These are phyloP conservation scores for Champsocephalus gunnari DNA, from an alignment of 2,797 vertebrate genomes.

Conservation along the genomic window DNA sequence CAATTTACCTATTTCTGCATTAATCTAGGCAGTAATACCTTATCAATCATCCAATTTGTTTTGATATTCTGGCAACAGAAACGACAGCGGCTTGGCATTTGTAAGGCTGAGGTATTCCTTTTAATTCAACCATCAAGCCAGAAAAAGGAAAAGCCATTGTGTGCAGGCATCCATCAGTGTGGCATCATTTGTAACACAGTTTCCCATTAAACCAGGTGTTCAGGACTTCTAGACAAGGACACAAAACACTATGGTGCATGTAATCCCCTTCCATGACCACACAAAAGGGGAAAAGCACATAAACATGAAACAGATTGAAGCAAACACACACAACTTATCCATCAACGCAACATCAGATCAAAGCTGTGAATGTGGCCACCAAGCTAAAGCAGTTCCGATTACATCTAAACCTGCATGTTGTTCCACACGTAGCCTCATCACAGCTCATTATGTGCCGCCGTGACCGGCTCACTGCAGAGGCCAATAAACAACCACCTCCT, in stretches of 20 bases:
- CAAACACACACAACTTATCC: slow-evolving; percentile 24
- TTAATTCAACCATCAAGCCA: not conserved
- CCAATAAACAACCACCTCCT: slow-evolving; percentile 34
- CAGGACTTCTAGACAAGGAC: not conserved
- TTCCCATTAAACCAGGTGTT: not conserved
- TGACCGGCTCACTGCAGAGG: slow-evolving; percentile 21
- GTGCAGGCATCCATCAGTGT: not conserved
- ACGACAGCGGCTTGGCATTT: not conserved
- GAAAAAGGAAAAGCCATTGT: not conserved
- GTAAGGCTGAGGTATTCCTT: not conserved
- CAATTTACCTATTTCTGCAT: not conserved
- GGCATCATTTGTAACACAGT: not conserved
- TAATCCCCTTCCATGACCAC: not conserved
- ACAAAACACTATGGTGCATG: slow-evolving; percentile 2
- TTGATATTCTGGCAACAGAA: not conserved
- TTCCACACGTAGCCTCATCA: slow-evolving; percentile 68
- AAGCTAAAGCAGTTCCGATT: slow-evolving; percentile 41
- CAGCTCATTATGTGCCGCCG: slow-evolving; percentile 50
- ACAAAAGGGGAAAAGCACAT: slow-evolving; percentile 16
- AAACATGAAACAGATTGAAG: slow-evolving; percentile 8
- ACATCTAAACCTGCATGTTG: slow-evolving; percentile 49
- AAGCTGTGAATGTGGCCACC: slow-evolving; percentile 32
- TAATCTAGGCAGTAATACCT: not conserved
- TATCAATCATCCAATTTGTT: not conserved
- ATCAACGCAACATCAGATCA: slow-evolving; percentile 39